Evolutionary conservation across 2,888 invertebrate species (phyloP).

Genomic region (Rhagonycha lutea): DNA sequence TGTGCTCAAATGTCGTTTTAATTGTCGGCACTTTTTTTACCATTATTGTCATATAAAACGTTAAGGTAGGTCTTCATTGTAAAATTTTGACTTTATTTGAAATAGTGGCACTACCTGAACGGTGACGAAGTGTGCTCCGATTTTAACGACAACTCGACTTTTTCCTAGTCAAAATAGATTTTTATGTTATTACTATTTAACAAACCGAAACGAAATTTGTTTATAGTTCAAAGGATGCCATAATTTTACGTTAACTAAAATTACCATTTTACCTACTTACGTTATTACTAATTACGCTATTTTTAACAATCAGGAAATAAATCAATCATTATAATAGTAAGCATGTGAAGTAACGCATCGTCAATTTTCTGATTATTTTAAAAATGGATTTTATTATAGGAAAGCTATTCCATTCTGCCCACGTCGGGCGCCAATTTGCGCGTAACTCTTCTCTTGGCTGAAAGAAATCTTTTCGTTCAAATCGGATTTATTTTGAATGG

Average conservation of each 20-base stretch:
- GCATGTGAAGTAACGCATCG: not conserved
- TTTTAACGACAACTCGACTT: not conserved
- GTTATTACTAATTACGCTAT: not conserved
- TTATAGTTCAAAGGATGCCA: not conserved
- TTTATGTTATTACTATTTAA: not conserved
- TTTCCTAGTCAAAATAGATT: not conserved
- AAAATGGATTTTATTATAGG: not conserved
- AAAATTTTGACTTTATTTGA: not conserved
- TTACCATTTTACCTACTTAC: not conserved
- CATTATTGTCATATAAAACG: constrained; percentile 8
- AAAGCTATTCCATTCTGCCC: not conserved
- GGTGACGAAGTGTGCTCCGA: not conserved
- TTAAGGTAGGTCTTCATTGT: constrained; percentile 1
- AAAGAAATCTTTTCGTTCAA: not conserved
- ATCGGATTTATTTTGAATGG: not conserved
- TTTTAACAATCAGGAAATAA: not conserved
- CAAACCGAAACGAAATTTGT: not conserved
- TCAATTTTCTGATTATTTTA: not conserved
- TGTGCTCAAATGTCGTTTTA: constrained; percentile 24
- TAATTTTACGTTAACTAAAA: not conserved
- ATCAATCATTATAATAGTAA: not conserved
- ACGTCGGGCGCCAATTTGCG: not conserved
- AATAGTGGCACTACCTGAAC: not conserved
- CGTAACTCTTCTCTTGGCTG: not conserved
- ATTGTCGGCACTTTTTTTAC: constrained; percentile 11